Base-by-base conservation (phyloP, 1,140 invertebrate genomes). In the Drepana arcuata region DNA sequence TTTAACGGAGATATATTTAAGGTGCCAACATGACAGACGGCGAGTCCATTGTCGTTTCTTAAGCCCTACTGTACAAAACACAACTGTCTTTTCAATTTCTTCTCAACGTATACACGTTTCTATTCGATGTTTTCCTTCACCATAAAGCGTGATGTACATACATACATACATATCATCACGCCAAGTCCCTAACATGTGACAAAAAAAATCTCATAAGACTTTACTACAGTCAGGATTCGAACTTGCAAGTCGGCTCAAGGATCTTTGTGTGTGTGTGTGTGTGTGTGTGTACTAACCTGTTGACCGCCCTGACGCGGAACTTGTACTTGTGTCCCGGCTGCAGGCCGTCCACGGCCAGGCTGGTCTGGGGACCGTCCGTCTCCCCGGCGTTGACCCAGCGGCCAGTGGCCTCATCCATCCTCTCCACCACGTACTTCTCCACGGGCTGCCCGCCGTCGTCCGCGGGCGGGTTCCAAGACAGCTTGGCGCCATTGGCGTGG, bases 261-360 rank as follows among this genome's bases (percentile, higher is more conserved):
- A 31, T n/a, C 2, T 6, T 26, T 7, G 6, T 26, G 24, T 26
- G n/a, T 26, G 2, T 4, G 2, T 26, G 4, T 26, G n/a, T 10
- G 2, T 4, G 4, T 4, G 15, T 23, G 12, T 24, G 7, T 40
- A 45, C 58, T 44, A 1, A 80, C 70, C 93, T 93, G 65, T 99
- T 99, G 18, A 96, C 94, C 14, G 97, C 97, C 15, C 93, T 87
- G 0, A 99, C 96, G 43, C 97, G 84, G 86, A 98, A 99, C 79
- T 97, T 97, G 83, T 99, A 99, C 73, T 96, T 96, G 59, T 98
- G 94, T 36, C 93, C 93, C 0, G 95, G 94, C 21, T 86, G 88
- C 0, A 99, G 77, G 7, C 90, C 93, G 36, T 94, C 92, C 0
- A 96, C 85, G 1, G 90, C 80, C 1, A 95, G 64, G 7, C 73